Evolutionary conservation across 2,797 vertebrate genomes (phyloP).

Genomic region (Allobates femoralis): DNA sequence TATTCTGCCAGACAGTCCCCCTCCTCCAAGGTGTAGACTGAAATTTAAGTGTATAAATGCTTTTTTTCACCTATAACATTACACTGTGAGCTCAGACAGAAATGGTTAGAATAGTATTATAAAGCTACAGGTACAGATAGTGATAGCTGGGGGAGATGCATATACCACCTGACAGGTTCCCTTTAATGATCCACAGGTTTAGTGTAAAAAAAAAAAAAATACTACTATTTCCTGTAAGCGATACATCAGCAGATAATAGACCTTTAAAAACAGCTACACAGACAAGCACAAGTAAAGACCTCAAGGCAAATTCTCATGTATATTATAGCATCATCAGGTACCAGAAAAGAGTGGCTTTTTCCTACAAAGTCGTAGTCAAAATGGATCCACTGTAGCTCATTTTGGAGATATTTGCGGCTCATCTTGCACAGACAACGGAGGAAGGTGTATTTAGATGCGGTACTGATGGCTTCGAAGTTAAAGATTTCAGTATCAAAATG

Average conservation of each 20-base stretch:
- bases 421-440: neutral
- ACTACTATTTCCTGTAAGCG: neutral
- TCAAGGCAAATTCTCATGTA: neutral
- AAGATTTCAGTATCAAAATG: neutral
- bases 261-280: neutral
- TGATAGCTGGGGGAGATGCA: too few species aligned
- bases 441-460: slow-evolving; percentile 44
- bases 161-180: too few species aligned
- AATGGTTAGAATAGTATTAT: too few species aligned
- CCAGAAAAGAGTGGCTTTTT: neutral
- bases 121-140: too few species aligned
- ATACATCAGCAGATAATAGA: neutral
- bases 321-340: neutral
- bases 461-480: neutral
- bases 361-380: neutral
- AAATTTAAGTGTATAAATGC: too few species aligned
- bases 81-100: too few species aligned
- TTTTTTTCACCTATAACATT: too few species aligned
- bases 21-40: too few species aligned
- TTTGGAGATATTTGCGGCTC: neutral
- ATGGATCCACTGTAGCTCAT: neutral
- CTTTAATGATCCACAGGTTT: neutral
- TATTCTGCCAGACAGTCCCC: too few species aligned
- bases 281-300: neutral
- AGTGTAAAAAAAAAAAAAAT: neutral